Percentiles rank a stretch among this genome's conserved stretches.
These are phyloP conservation scores for Geopemphigus sp. DNA, from an alignment of 1,140 invertebrate species.

Conservation along the genomic window DNA sequence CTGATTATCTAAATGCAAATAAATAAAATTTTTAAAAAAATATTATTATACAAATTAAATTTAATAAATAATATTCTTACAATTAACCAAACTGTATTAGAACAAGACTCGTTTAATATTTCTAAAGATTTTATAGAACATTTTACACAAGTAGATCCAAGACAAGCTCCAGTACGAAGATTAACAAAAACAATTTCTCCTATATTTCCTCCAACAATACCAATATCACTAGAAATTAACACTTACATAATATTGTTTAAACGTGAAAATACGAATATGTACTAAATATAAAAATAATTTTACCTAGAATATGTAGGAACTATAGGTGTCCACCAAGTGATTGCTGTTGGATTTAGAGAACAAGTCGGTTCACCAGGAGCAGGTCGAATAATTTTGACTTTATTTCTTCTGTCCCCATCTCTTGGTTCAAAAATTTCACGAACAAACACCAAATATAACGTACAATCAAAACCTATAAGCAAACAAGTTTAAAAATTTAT, in stretches of 20 bases:
- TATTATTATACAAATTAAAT: neutral
- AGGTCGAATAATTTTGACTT: conserved; percentile 43
- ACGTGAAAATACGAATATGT: neutral
- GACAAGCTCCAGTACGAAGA: conserved; percentile 43
- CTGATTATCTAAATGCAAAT: conserved; percentile 62
- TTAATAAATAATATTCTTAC: conserved; percentile 22
- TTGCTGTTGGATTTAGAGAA: conserved; percentile 31
- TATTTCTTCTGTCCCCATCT: conserved; percentile 41
- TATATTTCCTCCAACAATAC: conserved; percentile 49
- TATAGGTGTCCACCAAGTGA: conserved; percentile 41
- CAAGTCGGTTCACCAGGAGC: conserved; percentile 38
- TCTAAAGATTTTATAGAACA: conserved; percentile 48
- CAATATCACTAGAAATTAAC: conserved; percentile 30
- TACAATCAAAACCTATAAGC: conserved; percentile 37
- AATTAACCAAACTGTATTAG: conserved; percentile 58
- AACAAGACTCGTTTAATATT: conserved; percentile 68
- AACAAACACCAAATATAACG: conserved; percentile 43
- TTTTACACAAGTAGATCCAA: conserved; percentile 50
- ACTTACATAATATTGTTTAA: conserved; percentile 11
- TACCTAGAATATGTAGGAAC: conserved; percentile 42
- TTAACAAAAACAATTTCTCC: conserved; percentile 51
- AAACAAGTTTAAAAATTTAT: neutral
- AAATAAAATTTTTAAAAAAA: neutral
- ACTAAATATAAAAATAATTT: neutral
- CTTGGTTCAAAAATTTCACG: conserved; percentile 44